Conservation (phyloP, 35 echinoderm and acorn worm species). For the Patiria miniata region DNA sequence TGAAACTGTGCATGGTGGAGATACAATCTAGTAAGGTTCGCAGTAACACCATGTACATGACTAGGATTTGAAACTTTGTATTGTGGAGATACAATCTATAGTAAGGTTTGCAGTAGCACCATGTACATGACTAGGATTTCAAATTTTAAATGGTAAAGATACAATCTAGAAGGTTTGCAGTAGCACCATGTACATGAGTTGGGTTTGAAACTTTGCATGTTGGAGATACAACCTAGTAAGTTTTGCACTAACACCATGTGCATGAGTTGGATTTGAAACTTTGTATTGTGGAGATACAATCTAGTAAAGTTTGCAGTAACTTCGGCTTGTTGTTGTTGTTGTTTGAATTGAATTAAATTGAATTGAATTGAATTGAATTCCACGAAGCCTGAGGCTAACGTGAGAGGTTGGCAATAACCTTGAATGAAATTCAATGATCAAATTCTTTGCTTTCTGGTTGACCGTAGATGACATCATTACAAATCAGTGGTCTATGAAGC, state of each 20-base stretch:
- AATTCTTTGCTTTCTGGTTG: background rate
- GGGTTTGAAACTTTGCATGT: background rate
- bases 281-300: background rate
- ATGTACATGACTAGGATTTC: background rate
- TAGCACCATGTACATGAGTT: background rate
- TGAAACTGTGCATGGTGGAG: no score
- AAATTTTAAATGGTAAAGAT: background rate
- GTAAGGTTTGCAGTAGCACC: background rate
- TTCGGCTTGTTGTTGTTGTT: no score
- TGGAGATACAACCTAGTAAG: background rate
- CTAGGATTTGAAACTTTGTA: background rate
- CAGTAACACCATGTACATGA: no score
- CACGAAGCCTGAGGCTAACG: no score
- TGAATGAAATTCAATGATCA: background rate
- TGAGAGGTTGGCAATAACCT: background rate
- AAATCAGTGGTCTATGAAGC: background rate
- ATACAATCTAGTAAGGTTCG: no score
- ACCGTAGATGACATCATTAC: background rate
- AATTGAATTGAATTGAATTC: no score
- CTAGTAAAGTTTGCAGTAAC: background rate
- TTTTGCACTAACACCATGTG: background rate
- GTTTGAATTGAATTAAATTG: no score
- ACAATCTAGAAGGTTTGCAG: background rate
- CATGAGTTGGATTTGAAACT: background rate
- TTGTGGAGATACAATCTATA: background rate